These are phyloP conservation scores for Troides helena DNA, from an alignment of 2,888 invertebrate species.

Conservation along the genomic window DNA sequence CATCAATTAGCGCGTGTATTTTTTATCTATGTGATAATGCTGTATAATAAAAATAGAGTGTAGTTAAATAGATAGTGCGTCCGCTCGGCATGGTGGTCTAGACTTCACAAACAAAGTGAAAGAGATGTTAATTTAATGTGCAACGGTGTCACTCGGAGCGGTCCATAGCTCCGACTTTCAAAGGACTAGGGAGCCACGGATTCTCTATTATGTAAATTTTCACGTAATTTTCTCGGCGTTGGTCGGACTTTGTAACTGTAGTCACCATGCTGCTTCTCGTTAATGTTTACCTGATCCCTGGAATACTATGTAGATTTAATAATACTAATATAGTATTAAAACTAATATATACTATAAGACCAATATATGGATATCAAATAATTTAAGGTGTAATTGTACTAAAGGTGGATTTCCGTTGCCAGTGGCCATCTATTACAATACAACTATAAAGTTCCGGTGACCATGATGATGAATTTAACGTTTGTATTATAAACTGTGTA, in stretches of 20 bases:
- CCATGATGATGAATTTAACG: no score
- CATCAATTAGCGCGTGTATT: no score
- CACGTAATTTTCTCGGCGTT: slow-evolving; percentile 73
- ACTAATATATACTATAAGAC: neutral
- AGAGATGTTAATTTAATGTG: slow-evolving; percentile 77
- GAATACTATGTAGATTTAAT: slow-evolving; percentile 9
- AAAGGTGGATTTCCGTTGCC: no score
- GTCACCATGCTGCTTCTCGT: slow-evolving; percentile 63
- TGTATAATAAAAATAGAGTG: neutral
- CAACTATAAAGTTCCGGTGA: no score
- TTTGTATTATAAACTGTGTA: no score
- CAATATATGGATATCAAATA: no score
- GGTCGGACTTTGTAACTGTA: slow-evolving; percentile 72
- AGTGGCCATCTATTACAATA: no score
- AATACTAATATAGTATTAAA: no score
- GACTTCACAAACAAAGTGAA: slow-evolving; percentile 66
- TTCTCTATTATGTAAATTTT: slow-evolving; percentile 79
- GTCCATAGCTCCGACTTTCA: slow-evolving; percentile 66
- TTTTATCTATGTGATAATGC: no score
- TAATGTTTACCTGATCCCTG: slow-evolving; percentile 64
- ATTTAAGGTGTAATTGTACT: no score
- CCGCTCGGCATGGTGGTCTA: neutral
- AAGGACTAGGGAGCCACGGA: slow-evolving; percentile 75
- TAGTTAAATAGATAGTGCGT: neutral
- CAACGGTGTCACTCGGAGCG: slow-evolving; percentile 70